These are phyloP conservation scores for Drosophila parvula DNA, from an alignment of 1,140 invertebrate species.

Conservation along the genomic window DNA sequence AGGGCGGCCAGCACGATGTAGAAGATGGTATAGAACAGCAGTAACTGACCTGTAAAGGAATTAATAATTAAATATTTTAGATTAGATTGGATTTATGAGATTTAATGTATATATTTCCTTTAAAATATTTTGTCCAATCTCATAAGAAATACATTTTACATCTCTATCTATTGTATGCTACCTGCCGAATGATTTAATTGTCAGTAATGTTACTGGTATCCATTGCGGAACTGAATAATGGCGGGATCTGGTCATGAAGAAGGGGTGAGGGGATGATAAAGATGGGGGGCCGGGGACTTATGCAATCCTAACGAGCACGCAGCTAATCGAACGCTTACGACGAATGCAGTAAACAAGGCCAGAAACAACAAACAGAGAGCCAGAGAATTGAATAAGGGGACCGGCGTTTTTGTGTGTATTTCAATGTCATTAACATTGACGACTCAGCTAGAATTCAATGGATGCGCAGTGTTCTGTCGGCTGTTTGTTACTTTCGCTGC, in stretches of 20 bases:
- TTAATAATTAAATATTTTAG: neutral
- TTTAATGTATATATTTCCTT: neutral
- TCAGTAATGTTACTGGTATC: conserved; percentile 11
- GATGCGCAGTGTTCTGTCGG: conserved; percentile 19
- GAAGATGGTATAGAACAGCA: conserved; percentile 94
- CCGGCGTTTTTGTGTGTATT: conserved; percentile 46
- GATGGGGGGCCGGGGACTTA: conserved; percentile 9
- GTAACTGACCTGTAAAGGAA: conserved; percentile 87
- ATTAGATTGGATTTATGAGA: too few relatives aligned
- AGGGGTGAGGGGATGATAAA: too few relatives aligned
- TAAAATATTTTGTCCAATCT: neutral
- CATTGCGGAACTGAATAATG: conserved; percentile 13
- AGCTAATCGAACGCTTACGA: conserved; percentile 54
- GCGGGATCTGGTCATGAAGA: neutral
- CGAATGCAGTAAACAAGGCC: conserved; percentile 43
- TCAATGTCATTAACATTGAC: conserved; percentile 75
- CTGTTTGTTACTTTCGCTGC: conserved; percentile 39
- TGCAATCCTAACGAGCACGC: conserved; percentile 37
- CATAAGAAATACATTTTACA: neutral
- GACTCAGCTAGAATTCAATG: conserved; percentile 64
- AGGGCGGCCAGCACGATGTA: conserved; percentile 91
- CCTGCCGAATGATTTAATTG: conserved; percentile 22
- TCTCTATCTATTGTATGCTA: neutral
- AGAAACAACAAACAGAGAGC: conserved; percentile 52
- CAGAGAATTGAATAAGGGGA: conserved; percentile 10